phyloP scores from a whole-genome alignment of 2,113 vertebrate species.

The Polypterus senegalus region DNA sequence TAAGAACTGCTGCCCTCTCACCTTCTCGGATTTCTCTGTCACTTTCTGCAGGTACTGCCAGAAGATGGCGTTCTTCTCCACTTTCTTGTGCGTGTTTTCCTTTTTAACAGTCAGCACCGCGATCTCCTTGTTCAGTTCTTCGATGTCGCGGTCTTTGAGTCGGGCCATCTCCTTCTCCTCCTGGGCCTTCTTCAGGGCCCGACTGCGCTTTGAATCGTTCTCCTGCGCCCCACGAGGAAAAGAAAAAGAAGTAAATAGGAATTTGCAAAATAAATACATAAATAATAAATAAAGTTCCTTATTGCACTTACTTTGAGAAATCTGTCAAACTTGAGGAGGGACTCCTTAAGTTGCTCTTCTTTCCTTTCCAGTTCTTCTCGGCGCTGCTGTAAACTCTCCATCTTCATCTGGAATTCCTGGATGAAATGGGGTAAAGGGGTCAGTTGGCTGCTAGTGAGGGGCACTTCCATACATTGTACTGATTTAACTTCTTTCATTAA shows the following conservation, averaged over 20 bases:
- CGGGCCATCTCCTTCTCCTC: constrained; percentile 5
- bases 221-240: constrained; percentile 35
- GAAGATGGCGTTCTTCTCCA: constrained; percentile 34
- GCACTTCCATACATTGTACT: too few relatives aligned
- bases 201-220: constrained; percentile 29
- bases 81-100: constrained; percentile 26
- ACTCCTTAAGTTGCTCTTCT: constrained; percentile 34
- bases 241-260: too few relatives aligned
- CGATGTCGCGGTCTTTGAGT: constrained; percentile 21
- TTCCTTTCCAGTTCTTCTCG: constrained; percentile 32
- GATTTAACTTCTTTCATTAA: too few relatives aligned
- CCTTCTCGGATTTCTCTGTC: constrained; percentile 48
- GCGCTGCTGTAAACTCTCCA: constrained; percentile 31
- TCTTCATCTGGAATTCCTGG: constrained; percentile 41
- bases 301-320: constrained; percentile 47
- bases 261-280: too few relatives aligned
- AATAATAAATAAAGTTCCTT: too few relatives aligned
- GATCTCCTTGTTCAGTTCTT: constrained; percentile 26
- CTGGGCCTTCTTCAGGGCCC: constrained; percentile 16
- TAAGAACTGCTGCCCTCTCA: constrained; percentile 13
- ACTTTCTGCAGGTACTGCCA: constrained; percentile 48
- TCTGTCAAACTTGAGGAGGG: constrained; percentile 32
- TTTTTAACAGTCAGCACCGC: constrained; percentile 20
- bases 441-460: too few relatives aligned
- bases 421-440: not conserved